These are phyloP conservation scores for Gambusia holbrooki DNA, from an alignment of 2,113 vertebrate genomes.

Conservation along the genomic window DNA sequence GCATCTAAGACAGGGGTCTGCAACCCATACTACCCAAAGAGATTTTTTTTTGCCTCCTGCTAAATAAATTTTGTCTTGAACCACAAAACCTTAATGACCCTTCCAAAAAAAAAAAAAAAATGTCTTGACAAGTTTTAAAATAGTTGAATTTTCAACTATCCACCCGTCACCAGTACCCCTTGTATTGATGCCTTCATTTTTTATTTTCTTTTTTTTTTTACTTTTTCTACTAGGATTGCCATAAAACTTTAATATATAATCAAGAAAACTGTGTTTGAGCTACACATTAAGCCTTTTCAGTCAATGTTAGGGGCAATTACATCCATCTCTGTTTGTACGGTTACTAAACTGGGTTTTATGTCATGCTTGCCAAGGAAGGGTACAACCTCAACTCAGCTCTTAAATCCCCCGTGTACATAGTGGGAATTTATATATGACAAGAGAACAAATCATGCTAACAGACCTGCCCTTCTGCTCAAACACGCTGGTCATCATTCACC, in stretches of 20 bases:
- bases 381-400: conserved; percentile 31
- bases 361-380: conserved; percentile 26
- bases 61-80: background rate
- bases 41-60: no score
- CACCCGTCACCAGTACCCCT: background rate
- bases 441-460: conserved; percentile 54
- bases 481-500: conserved; percentile 40
- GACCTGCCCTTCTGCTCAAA: conserved; percentile 54
- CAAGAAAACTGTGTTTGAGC: background rate
- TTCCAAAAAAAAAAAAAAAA: background rate
- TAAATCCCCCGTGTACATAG: conserved; percentile 53
- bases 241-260: background rate
- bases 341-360: conserved; percentile 41
- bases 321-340: conserved; percentile 60
- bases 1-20: no score
- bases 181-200: background rate
- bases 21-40: no score
- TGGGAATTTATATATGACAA: conserved; percentile 52
- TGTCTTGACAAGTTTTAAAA: no score
- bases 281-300: conserved; percentile 11
- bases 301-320: conserved; percentile 21
- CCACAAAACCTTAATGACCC: background rate
- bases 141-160: background rate
- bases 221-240: background rate
- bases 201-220: background rate